phyloP scores from a whole-genome alignment of 2,888 invertebrate species.

The Drosophila ezoana region DNA sequence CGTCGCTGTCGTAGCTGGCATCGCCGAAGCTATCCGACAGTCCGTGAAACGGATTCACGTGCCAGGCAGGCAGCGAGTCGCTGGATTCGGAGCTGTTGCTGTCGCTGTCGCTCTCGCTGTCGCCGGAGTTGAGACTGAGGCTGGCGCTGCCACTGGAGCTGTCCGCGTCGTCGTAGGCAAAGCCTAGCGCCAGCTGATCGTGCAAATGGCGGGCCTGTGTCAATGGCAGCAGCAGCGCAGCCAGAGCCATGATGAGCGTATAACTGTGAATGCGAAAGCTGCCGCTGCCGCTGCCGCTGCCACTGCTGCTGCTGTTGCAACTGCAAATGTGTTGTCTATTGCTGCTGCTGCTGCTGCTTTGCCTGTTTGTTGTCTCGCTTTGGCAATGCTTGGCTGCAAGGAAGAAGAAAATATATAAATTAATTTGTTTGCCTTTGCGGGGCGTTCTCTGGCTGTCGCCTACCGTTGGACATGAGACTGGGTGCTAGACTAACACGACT shows the following conservation, averaged over 20 bases:
- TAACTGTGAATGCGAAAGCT: slow-evolving; percentile 30
- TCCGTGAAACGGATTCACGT: slow-evolving; percentile 54
- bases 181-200: slow-evolving; percentile 45
- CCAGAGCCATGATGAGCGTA: slow-evolving; percentile 52
- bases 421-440: background rate
- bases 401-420: background rate
- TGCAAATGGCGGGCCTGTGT: slow-evolving; percentile 64
- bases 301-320: slow-evolving; percentile 18
- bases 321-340: slow-evolving; percentile 17
- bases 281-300: slow-evolving; percentile 10
- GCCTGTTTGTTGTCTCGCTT: slow-evolving; percentile 12
- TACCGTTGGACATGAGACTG: slow-evolving; percentile 48
- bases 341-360: slow-evolving; percentile 31
- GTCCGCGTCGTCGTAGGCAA: slow-evolving; percentile 42
- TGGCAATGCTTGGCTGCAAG: slow-evolving; percentile 54
- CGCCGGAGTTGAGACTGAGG: slow-evolving; percentile 6
- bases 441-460: background rate
- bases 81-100: slow-evolving; percentile 10
- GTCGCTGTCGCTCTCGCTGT: background rate
- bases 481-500: background rate
- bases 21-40: slow-evolving; percentile 48
- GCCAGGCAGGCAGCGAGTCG: slow-evolving; percentile 37
- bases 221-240: slow-evolving; percentile 43
- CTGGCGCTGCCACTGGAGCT: slow-evolving; percentile 11
- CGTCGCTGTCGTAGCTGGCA: slow-evolving; percentile 48